Conservation (phyloP, 2,113 vertebrate genomes). For the Polypterus senegalus region DNA sequence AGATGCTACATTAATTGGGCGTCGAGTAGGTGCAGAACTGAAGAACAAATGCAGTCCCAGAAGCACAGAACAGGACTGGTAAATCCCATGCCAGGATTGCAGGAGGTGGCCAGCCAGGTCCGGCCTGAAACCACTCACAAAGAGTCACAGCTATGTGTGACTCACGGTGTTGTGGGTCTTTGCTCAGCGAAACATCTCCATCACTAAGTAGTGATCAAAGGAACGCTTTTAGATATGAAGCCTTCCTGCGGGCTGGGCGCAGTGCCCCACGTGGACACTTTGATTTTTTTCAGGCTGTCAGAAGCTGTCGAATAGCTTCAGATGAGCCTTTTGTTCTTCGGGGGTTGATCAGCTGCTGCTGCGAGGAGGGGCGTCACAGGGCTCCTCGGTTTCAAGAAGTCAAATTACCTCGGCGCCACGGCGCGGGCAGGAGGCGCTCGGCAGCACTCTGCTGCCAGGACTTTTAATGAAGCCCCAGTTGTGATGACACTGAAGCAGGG, state of each 20-base stretch:
- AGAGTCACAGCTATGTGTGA: no score
- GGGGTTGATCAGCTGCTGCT: slow-evolving; percentile 71
- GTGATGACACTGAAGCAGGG: slow-evolving; percentile 79
- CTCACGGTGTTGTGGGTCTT: no score
- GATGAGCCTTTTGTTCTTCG: slow-evolving; percentile 77
- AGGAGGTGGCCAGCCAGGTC: no score
- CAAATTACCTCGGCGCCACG: slow-evolving; percentile 83
- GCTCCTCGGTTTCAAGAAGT: slow-evolving; percentile 74
- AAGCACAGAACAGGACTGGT: no score
- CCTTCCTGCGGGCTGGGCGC: slow-evolving; percentile 69
- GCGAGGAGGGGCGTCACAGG: slow-evolving; percentile 62
- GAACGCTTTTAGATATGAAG: slow-evolving; percentile 66
- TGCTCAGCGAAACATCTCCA: neutral
- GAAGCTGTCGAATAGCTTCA: slow-evolving; percentile 75
- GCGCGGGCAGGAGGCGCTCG: slow-evolving; percentile 62
- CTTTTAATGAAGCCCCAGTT: slow-evolving; percentile 98
- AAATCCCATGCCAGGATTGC: no score
- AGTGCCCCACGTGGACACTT: slow-evolving; percentile 74
- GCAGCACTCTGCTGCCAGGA: slow-evolving; percentile 69
- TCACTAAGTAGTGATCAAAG: slow-evolving; percentile 52
- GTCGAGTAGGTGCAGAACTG: no score
- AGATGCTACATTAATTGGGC: no score
- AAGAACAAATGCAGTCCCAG: no score
- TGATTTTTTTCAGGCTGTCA: slow-evolving; percentile 64
- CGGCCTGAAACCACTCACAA: no score